These are phyloP conservation scores for Sericinus montela DNA, from an alignment of 2,888 invertebrate genomes.

Conservation along the genomic window DNA sequence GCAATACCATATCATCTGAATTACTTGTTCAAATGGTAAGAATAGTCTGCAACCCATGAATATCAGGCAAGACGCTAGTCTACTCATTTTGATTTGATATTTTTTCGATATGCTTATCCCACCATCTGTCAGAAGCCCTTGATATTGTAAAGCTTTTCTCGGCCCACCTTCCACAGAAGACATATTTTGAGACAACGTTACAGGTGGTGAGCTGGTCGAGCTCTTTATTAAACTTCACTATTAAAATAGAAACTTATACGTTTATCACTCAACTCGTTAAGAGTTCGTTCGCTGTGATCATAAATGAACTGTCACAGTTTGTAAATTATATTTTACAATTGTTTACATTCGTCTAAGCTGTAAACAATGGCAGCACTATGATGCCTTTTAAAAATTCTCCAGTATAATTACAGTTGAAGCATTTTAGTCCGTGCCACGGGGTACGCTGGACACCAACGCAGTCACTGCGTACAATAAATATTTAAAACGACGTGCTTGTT, in stretches of 20 bases:
- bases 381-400: conserved; percentile 3
- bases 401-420: conserved; percentile 2
- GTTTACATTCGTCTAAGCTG: conserved; percentile 48
- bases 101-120: no score
- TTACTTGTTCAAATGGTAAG: no score
- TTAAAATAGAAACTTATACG: no score
- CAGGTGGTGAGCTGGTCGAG: no score
- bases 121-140: no score
- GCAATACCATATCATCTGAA: no score
- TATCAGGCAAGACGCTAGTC: no score
- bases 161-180: no score
- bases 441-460: not conserved
- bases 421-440: not conserved
- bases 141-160: no score
- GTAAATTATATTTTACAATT: conserved; percentile 65
- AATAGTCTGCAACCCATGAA: no score
- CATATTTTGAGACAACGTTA: no score
- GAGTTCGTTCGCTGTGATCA: conserved; percentile 11
- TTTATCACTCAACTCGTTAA: conserved; percentile 41
- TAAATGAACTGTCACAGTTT: conserved; percentile 27
- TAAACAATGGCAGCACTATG: conserved; percentile 34
- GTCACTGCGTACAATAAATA: conserved; percentile 5
- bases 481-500: conserved; percentile 18
- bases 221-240: not conserved
- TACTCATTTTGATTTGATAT: no score